Evolutionary conservation across 35 echinoderm and acorn worm species (phyloP), one percentile per base, ranked within the genome.

Genomic region (Lytechinus pictus): DNA sequence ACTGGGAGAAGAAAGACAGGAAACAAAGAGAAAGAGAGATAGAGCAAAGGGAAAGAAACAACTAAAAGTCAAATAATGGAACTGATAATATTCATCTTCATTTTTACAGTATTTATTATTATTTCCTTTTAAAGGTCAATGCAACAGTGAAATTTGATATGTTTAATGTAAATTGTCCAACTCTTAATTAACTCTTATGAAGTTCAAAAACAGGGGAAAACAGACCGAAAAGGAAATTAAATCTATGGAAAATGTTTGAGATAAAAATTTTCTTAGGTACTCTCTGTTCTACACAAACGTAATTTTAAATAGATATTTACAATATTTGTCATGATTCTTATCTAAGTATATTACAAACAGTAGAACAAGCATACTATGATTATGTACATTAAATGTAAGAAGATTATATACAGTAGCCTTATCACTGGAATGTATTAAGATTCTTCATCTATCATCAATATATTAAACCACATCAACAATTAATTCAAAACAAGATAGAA

Each of bases 251-350:
- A 79, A 79, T 24, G 66, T 79, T 58, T 21, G 52, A 44, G 88
- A 90, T 52, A 90, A 54, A 90, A 90, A 90, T 90, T 90, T 44
- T 33, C 14, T 90, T 44, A 44, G 33, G 33, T 44, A 44, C 33
- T 51, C 88, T 93, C 92, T 93, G 54, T 28, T 57, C 52, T 27
- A 93, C 52, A 55, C n/a, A 55, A 54, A 28, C n/a, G 57, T 9
- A 93, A 57, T 56, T 28, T 93, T 93, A 93, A 93, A 93, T 93
- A 93, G 56, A 16, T 93, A 93, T 93, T 4, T 93, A 93, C 92
- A 93, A 93, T 93, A 93, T 93, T 54, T 93, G n/a, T 93, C 54
- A 93, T 93, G 19, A 52, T 57, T 93, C 92, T 93, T 93, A 93
- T 27, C 92, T 93, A 93, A 55, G 92, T 93, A 93, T 93, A 54